Base-by-base conservation (phyloP, 2,113 vertebrate species). In the Cygnus buccinator region DNA sequence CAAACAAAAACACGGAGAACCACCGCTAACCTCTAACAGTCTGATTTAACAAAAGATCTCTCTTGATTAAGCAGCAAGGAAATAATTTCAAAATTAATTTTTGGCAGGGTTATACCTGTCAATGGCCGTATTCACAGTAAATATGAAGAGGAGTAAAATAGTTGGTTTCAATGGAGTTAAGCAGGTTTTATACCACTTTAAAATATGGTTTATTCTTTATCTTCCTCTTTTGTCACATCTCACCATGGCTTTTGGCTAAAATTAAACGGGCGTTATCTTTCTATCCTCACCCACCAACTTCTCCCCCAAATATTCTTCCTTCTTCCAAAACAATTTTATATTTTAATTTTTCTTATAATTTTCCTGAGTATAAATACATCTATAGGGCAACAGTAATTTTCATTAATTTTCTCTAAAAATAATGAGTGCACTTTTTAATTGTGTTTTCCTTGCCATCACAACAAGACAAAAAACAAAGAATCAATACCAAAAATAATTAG, bases 341-440 rank as follows among this genome's bases (percentile, higher is more conserved):
- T 57, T 61, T 57, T 20, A 0, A 4, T 35, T 88, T 75, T 86
- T 59, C 17, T 18, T 28, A 57, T 29, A 5, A 65, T 3, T 52
- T 59, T 26, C 11, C 44, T 43, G 7, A 54, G 6, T 35, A 17
- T 59, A 95, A 66, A 55, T n/a, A 9, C 2, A 57, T 16, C 33
- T 52, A 48, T 10, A 57, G n/a, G 93, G 41, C 2, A 72, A 57
- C 1, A 2, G 2, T 10, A 46, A 59, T 72, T 93, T 76, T 54
- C 14, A 39, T 20, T 0, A 62, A 26, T 72, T 63, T 65, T 63
- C 11, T 19, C 35, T 4, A 10, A 11, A 80, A 90, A 37, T 50
- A 79, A 65, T 4, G 1, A 62, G 20, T 0, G 0, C 7, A 15
- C 3, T 29, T 68, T 68, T 44, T 29, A 50, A 37, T 33, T 35